A percentile compares a stretch with the other conserved stretches of the same genome.
These are phyloP conservation scores for Balanococcus diminutus DNA, from an alignment of 2,888 invertebrate species.

Conservation along the genomic window DNA sequence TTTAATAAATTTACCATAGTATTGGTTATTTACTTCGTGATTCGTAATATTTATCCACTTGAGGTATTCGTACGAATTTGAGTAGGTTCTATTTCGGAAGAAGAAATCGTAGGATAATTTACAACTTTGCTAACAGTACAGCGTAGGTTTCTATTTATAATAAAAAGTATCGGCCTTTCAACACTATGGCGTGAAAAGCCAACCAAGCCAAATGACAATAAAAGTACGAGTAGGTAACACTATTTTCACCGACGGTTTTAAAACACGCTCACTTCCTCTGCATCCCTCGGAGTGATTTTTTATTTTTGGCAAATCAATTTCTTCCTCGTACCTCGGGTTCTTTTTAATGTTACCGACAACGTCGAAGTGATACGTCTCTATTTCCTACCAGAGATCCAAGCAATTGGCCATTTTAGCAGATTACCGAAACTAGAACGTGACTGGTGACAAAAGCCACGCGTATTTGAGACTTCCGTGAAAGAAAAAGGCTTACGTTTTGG, in stretches of 20 bases:
- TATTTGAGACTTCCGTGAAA: background rate
- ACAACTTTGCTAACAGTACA: background rate
- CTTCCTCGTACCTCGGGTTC: background rate
- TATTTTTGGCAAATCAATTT: background rate
- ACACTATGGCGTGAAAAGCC: background rate
- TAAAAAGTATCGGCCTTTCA: background rate
- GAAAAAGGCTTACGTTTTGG: background rate
- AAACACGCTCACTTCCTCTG: background rate
- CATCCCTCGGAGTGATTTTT: background rate
- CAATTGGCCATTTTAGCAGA: background rate
- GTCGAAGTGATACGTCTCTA: conserved; percentile 29
- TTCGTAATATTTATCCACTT: background rate
- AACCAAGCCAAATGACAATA: background rate
- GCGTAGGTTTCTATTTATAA: background rate
- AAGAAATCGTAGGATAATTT: background rate
- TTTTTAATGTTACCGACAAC: background rate
- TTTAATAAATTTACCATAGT: background rate
- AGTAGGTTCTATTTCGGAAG: background rate
- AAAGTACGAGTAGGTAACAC: background rate
- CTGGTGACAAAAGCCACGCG: background rate
- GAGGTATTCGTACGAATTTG: background rate
- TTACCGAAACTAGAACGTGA: conserved; percentile 5
- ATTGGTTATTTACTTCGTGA: background rate
- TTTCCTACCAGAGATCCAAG: background rate
- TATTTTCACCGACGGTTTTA: background rate